A percentile compares a stretch with the other conserved stretches of the same genome.
Conservation (phyloP, 2,797 vertebrate genomes). For the Crocidura indochinensis region DNA sequence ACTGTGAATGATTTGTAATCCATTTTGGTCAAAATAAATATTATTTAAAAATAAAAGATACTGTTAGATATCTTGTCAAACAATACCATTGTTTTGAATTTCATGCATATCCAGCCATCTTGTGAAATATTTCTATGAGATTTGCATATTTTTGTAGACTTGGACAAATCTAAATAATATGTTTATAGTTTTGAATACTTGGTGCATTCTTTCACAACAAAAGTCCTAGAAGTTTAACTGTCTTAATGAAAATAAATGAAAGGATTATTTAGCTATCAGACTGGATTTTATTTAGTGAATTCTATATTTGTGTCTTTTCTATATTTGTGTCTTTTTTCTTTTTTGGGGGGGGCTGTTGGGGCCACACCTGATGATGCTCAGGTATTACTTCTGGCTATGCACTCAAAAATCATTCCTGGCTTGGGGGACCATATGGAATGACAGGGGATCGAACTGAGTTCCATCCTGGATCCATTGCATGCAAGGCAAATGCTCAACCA, state of each 20-base stretch:
- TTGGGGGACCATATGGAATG: too few species aligned
- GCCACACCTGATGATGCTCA: too few species aligned
- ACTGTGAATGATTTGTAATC: too few species aligned
- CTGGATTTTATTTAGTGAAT: not conserved
- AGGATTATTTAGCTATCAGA: conserved; percentile 48
- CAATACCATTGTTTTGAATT: not conserved
- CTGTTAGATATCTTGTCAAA: not conserved
- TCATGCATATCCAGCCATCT: not conserved
- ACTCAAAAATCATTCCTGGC: too few species aligned
- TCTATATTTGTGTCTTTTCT: conserved; percentile 77
- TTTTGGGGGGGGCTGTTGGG: too few species aligned
- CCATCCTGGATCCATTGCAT: too few species aligned
- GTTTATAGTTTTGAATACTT: not conserved
- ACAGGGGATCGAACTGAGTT: too few species aligned
- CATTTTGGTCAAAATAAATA: too few species aligned
- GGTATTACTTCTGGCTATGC: too few species aligned
- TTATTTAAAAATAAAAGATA: too few species aligned
- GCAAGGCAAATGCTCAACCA: too few species aligned
- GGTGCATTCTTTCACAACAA: not conserved
- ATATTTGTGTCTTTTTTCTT: too few species aligned
- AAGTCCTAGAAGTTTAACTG: conserved; percentile 16
- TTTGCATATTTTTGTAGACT: not conserved
- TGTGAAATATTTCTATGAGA: not conserved
- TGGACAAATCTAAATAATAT: not conserved
- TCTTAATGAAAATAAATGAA: conserved; percentile 36